A percentile compares a stretch with the other conserved stretches of the same genome.
Conservation (phyloP, 2,113 vertebrate genomes). For the Sciurus niger region DNA sequence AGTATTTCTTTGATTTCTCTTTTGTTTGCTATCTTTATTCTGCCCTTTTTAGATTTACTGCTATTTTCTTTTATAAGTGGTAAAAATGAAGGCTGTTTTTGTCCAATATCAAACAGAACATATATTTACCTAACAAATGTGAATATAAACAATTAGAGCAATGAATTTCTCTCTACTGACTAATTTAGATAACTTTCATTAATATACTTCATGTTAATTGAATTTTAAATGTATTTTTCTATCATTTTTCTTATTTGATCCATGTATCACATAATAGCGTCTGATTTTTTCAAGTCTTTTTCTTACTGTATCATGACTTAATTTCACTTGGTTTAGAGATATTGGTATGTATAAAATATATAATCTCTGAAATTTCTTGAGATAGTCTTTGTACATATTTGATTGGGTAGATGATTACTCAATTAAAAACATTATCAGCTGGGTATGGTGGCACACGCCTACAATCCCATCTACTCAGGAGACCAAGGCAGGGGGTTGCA, state of each 20-base stretch:
- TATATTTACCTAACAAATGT: too few relatives aligned
- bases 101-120: too few relatives aligned
- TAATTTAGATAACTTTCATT: neutral
- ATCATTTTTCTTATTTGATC: neutral
- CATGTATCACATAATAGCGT: neutral
- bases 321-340: neutral
- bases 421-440: neutral
- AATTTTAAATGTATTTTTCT: neutral
- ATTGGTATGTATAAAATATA: neutral
- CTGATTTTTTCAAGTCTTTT: neutral
- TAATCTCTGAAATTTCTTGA: neutral
- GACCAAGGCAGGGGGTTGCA: neutral
- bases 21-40: neutral
- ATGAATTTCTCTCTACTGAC: neutral
- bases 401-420: neutral
- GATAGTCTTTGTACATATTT: neutral
- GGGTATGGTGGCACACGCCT: neutral
- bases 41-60: neutral
- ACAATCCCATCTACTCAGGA: neutral
- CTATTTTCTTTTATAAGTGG: neutral
- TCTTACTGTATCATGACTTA: neutral
- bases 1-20: neutral
- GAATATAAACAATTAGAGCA: neutral
- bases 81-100: neutral
- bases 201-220: neutral